A percentile compares a stretch with the other conserved stretches of the same genome.
Evolutionary conservation across 1,140 invertebrate species (phyloP).

Genomic region (Drosophila lowei): DNA sequence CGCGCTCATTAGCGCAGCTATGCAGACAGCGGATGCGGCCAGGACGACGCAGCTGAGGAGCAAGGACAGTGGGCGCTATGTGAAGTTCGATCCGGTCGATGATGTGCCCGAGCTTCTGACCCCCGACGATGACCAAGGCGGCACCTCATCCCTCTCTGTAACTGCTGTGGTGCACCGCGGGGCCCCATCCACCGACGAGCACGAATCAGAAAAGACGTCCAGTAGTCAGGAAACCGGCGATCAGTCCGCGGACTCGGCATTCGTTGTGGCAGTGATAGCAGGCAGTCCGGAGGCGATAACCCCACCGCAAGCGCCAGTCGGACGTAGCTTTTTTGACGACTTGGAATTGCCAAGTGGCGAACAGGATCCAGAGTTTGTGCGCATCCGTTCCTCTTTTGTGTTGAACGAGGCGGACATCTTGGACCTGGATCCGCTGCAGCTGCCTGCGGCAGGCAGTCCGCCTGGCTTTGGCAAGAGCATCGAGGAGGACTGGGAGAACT

Average conservation of each 20-base stretch:
- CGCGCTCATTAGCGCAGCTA: conserved; percentile 50
- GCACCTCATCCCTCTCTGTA: conserved; percentile 47
- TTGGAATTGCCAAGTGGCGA: conserved; percentile 45
- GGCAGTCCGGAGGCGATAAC: conserved; percentile 49
- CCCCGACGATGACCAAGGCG: conserved; percentile 45
- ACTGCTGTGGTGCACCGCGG: conserved; percentile 53
- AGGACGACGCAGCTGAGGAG: conserved; percentile 3
- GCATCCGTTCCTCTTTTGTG: conserved; percentile 64
- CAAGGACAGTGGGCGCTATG: conserved; percentile 53
- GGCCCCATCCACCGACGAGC: conserved; percentile 14
- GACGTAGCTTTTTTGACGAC: conserved; percentile 35
- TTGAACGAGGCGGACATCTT: conserved; percentile 73
- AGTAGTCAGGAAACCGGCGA: conserved; percentile 1
- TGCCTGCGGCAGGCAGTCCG: conserved; percentile 48
- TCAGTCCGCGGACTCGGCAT: conserved; percentile 48
- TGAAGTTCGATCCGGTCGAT: conserved; percentile 65
- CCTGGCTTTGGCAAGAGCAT: conserved; percentile 76
- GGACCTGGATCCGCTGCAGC: conserved; percentile 44
- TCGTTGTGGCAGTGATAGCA: conserved; percentile 63
- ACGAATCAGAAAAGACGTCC: background rate
- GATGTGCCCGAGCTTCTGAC: conserved; percentile 66
- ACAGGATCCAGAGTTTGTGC: conserved; percentile 56
- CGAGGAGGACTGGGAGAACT: conserved; percentile 80
- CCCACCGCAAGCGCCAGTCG: conserved; percentile 9
- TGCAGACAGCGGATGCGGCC: background rate